phyloP scores from a whole-genome alignment of 1,140 invertebrate genomes.

The Mylabris phalerata region DNA sequence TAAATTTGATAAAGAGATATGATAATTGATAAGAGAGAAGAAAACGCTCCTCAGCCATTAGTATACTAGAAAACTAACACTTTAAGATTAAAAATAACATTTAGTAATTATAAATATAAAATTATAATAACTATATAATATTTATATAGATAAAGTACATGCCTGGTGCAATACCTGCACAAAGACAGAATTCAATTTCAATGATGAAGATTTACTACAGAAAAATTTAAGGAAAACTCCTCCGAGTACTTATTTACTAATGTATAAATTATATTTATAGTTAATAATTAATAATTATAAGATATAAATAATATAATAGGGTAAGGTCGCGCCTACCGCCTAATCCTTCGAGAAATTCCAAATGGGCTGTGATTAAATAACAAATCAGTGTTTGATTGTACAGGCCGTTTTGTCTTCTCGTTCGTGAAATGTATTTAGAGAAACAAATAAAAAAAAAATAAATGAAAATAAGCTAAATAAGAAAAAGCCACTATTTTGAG shows the following conservation, averaged over 20 bases:
- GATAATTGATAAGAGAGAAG: not conserved
- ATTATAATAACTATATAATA: too few relatives aligned
- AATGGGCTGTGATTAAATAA: conserved; percentile 63
- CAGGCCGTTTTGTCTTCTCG: conserved; percentile 55
- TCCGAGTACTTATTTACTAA: too few relatives aligned
- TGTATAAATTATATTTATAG: not conserved
- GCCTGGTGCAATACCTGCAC: conserved; percentile 3
- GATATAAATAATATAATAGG: conserved; percentile 1
- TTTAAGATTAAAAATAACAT: conserved; percentile 14
- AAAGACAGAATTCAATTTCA: too few relatives aligned
- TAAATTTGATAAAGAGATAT: not conserved
- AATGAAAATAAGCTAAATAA: not conserved
- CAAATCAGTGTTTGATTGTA: conserved; percentile 59
- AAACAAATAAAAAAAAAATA: conserved; percentile 8
- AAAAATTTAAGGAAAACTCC: too few relatives aligned
- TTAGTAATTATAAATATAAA: conserved; percentile 6
- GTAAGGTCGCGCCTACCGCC: conserved; percentile 4
- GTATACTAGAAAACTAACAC: conserved; percentile 29
- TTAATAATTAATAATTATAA: conserved; percentile 9
- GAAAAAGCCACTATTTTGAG: conserved; percentile 37
- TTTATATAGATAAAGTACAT: conserved; percentile 10
- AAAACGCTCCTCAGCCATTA: conserved; percentile 30
- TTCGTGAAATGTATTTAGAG: conserved; percentile 37
- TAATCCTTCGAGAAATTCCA: conserved; percentile 51
- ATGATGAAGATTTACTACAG: too few relatives aligned